These are phyloP conservation scores for Caretta caretta DNA, from an alignment of 2,113 vertebrate genomes.

Conservation along the genomic window DNA sequence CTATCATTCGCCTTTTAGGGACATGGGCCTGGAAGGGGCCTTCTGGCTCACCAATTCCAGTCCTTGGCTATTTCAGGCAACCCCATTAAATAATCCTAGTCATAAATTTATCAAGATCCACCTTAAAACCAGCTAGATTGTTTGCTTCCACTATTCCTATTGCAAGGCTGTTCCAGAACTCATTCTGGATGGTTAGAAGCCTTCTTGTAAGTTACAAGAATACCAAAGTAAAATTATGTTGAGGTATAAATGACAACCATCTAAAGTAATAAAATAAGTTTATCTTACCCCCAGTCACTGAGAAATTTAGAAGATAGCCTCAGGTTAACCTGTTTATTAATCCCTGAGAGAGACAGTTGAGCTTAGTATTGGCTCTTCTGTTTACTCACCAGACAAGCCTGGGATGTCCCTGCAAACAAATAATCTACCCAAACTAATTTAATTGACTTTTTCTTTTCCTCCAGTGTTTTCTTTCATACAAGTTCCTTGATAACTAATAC, in stretches of 20 bases:
- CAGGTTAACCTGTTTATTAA: slow-evolving; percentile 59
- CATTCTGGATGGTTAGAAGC: background rate
- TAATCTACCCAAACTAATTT: slow-evolving; percentile 54
- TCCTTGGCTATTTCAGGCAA: background rate
- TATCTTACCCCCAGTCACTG: background rate
- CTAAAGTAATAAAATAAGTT: background rate
- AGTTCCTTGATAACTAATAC: slow-evolving; percentile 43
- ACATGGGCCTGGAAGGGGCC: background rate
- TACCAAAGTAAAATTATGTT: background rate
- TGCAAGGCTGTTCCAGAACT: background rate
- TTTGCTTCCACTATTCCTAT: background rate
- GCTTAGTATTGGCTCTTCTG: slow-evolving; percentile 38
- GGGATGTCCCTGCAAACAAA: slow-evolving; percentile 47
- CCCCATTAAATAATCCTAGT: background rate
- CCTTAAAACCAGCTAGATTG: background rate
- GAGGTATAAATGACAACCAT: background rate
- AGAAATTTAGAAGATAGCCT: slow-evolving; percentile 61
- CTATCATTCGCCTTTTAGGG: background rate
- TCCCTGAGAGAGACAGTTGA: slow-evolving; percentile 42
- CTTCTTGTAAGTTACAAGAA: background rate
- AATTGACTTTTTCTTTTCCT: slow-evolving; percentile 5
- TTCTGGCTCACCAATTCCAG: background rate
- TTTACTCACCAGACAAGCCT: slow-evolving; percentile 53
- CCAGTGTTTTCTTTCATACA: slow-evolving; percentile 58
- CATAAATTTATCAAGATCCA: background rate